Evolutionary conservation across 2,113 vertebrate genomes (phyloP), one percentile per base, ranked within the genome.

Genomic region (Trogon melanurus): DNA sequence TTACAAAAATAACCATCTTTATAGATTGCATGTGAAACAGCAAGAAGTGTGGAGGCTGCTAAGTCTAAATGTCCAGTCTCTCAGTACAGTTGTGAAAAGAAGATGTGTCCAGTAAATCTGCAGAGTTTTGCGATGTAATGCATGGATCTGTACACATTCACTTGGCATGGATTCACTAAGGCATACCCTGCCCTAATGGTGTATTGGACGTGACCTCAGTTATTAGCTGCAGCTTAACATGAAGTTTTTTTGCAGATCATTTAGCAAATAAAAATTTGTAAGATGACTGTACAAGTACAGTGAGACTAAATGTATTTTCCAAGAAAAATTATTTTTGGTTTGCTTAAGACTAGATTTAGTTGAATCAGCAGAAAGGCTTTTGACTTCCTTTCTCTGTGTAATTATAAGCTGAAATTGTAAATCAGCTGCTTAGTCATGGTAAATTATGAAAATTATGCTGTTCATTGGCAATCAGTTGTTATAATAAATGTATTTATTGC

Each of bases 121-220:
- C 48, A n/a, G 71, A 41, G 50, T 29, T 78, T 79, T 60, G 78
- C 45, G 12, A 3, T 0, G 1, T 29, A 11, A 13, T 61, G 10
- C 2, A 0, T 61, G 45, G 70, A n/a, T 61, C 30, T 0, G 0
- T 81, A 60, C 11, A 0, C 3, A 5, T 29, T 71, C 27, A 11
- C 51, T 47, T 44, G 38, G 65, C 62, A 9, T 13, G 61, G 41
- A 27, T 57, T 38, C 53, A 41, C 11, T 41, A 41, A 41, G 41
- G 41, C 41, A 17, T 23, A 56, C 10, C 13, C 29, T 72, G 45
- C 57, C 65, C 61, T 67, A 32, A n/a, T 19, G 38, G 64, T 10
- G 16, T 13, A 1, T 75, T 79, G 47, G 69, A 6, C 4, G 1
- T 47, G 36, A 20, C 36, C n/a, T 88, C 32, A 8, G 45, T 84